Conservation (phyloP, 2,888 invertebrate genomes). For the Caenorhabditis doughertyi region DNA sequence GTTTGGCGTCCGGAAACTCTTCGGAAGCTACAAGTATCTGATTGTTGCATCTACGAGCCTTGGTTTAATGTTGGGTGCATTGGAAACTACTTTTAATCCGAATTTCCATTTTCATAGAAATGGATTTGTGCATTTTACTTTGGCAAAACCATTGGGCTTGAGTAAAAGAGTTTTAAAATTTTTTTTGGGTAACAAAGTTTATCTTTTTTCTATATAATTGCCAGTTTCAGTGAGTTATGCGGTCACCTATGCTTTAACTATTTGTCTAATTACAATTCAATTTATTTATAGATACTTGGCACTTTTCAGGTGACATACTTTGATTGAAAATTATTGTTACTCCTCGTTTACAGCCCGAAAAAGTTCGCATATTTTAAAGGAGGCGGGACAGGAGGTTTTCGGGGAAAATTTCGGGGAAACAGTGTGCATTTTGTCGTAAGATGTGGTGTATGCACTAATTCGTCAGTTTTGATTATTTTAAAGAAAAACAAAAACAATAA, state of each 20-base stretch:
- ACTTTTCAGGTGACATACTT: not conserved
- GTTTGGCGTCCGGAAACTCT: conserved; percentile 1
- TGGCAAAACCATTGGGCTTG: not conserved
- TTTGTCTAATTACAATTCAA: conserved; percentile 11
- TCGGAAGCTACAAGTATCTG: conserved; percentile 1
- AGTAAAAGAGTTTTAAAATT: not conserved
- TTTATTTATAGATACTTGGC: conserved; percentile 27
- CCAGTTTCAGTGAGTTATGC: not conserved
- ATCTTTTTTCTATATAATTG: too few relatives aligned
- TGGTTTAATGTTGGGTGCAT: not conserved
- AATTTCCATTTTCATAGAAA: conserved; percentile 10
- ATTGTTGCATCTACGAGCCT: not conserved
- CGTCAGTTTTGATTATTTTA: too few relatives aligned
- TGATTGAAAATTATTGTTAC: too few relatives aligned
- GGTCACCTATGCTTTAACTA: conserved; percentile 9
- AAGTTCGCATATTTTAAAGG: too few relatives aligned
- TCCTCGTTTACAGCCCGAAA: too few relatives aligned
- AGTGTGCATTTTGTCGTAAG: too few relatives aligned
- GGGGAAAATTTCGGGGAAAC: too few relatives aligned
- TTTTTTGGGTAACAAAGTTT: not conserved
- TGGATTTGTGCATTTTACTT: not conserved
- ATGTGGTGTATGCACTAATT: too few relatives aligned
- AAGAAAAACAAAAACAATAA: too few relatives aligned
- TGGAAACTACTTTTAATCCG: not conserved
- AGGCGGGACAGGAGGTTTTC: too few relatives aligned